Conservation (phyloP, 2,113 vertebrate genomes). For the Lynx canadensis region DNA sequence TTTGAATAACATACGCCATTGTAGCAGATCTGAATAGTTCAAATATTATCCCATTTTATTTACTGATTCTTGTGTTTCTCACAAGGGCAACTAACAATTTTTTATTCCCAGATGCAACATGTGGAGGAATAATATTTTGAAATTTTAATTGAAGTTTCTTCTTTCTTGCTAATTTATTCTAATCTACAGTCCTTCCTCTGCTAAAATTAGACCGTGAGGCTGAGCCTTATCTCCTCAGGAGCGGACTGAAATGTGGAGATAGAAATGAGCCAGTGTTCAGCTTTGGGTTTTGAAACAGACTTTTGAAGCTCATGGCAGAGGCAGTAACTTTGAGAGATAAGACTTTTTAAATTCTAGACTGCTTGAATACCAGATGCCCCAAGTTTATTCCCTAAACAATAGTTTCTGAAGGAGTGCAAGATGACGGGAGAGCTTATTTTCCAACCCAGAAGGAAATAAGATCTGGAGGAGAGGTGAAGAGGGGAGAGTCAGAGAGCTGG, state of each 20-base stretch:
- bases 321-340: slow-evolving; percentile 20
- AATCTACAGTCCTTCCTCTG: neutral
- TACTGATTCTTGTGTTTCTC: slow-evolving; percentile 5
- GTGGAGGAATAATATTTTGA: neutral
- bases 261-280: neutral
- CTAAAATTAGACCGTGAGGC: neutral
- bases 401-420: neutral
- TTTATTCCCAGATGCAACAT: neutral
- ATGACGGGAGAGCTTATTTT: neutral
- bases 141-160: neutral
- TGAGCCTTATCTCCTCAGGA: neutral
- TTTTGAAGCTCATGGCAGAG: slow-evolving; percentile 20
- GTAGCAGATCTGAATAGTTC: neutral
- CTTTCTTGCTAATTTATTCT: slow-evolving; percentile 23
- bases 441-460: neutral
- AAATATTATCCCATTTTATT: neutral
- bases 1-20: neutral
- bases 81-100: neutral
- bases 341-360: neutral
- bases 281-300: neutral
- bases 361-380: neutral
- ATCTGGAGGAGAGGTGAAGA: neutral
- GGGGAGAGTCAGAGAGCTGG: neutral
- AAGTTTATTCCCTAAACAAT: neutral
- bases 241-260: neutral